Evolutionary conservation across 2,113 vertebrate genomes (phyloP), one percentile per base, ranked within the genome.

Genomic region (Sardina pilchardus): DNA sequence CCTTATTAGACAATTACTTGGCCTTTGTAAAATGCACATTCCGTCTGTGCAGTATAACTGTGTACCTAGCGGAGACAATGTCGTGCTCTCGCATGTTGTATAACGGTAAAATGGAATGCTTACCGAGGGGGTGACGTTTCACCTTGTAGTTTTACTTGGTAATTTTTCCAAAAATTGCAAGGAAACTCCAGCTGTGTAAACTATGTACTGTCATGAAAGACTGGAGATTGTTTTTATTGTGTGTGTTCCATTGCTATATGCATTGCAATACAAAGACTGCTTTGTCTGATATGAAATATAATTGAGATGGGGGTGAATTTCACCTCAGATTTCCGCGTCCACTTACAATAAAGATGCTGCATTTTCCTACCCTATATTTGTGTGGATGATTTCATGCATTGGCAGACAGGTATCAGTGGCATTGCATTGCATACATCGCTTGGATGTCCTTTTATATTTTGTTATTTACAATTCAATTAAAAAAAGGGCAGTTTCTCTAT

Each of bases 221-320:
- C 53, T 81, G 12, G 36, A 48, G 71, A 59, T n/a, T 82, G 78
- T 90, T 86, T 63, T 78, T 39, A 78, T 34, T 78, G 34, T 71
- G 8, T 78, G 14, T 78, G 71, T 78, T 34, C 30, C 71, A 56
- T 86, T 80, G 24, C 56, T 85, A 17, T 84, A 19, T 59, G 53
- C 78, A 83, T 42, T 87, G 86, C 67, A 82, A 17, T 78, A 85
- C 82, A 86, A 88, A 83, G 81, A 86, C 88, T 86, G 81, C 56
- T 48, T 82, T 85, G 67, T 75, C 78, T 88, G 80, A 16, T 12
- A 87, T n/a, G 8, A 78, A 75, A 75, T 75, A 34, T 6, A 75
- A 36, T 36, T 14, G 36, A 78, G 39, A 78, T 36, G 10, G 36
- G 36, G 71, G 34, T 36, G 71, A 36, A 39, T 78, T 78, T 78